Conservation (phyloP, 2,888 invertebrate species). For the Andrena dorsata region DNA sequence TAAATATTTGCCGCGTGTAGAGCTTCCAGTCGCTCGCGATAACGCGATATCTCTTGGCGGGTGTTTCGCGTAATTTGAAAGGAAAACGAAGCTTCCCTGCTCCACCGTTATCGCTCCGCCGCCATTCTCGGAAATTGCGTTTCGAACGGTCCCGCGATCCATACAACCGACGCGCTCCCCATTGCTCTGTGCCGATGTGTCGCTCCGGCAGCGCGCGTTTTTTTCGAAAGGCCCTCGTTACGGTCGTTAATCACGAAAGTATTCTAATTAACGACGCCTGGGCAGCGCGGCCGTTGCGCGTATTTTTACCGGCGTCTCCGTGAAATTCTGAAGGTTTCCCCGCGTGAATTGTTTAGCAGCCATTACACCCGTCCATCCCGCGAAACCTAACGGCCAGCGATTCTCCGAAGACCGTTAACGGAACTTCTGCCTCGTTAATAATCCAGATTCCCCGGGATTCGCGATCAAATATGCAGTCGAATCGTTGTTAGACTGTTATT, state of each 20-base stretch:
- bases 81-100: not conserved
- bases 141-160: not conserved
- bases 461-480: conserved; percentile 18
- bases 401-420: conserved; percentile 6
- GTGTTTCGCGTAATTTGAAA: conserved; percentile 6
- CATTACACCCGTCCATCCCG: conserved; percentile 8
- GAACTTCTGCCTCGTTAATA: conserved; percentile 42
- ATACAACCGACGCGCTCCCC: not conserved
- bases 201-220: not conserved
- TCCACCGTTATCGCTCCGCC: too few species aligned
- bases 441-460: conserved; percentile 19
- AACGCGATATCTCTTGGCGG: not conserved
- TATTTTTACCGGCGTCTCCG: conserved; percentile 26
- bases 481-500: conserved; percentile 9
- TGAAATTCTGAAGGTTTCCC: conserved; percentile 7
- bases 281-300: not conserved
- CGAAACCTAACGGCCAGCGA: not conserved
- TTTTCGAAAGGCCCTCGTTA: conserved; percentile 14
- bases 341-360: conserved; percentile 22
- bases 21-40: not conserved
- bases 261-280: conserved; percentile 36
- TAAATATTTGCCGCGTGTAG: not conserved
- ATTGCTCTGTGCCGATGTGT: not conserved
- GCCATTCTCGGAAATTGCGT: not conserved
- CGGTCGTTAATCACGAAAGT: conserved; percentile 43